Conservation (phyloP, 2,888 invertebrate species). For the Pandemis heparana region DNA sequence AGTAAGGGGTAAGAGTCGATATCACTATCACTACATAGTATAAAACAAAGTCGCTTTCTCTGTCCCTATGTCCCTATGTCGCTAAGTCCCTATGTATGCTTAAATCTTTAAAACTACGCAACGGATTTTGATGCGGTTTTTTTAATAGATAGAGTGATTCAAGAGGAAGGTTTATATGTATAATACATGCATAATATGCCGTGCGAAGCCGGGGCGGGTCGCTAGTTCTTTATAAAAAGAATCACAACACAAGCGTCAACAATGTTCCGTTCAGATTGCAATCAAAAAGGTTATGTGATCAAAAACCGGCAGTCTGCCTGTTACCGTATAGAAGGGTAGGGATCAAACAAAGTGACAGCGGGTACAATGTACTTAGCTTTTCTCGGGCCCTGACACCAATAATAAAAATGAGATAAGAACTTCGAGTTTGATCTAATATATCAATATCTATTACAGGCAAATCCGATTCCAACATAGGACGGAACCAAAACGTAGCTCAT, state of each 20-base stretch:
- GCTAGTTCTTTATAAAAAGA: background rate
- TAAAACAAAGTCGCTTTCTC: too few relatives aligned
- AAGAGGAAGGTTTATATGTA: too few relatives aligned
- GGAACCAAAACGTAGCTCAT: constrained; percentile 53
- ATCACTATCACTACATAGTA: too few relatives aligned
- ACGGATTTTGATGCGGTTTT: too few relatives aligned
- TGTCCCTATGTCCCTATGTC: too few relatives aligned
- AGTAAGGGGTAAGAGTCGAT: background rate
- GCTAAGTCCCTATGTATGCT: too few relatives aligned
- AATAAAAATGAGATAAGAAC: background rate
- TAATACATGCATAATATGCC: too few relatives aligned
- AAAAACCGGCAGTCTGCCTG: background rate
- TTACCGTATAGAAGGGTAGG: constrained; percentile 5
- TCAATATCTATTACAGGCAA: constrained; percentile 58
- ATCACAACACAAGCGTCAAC: background rate
- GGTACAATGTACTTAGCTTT: background rate
- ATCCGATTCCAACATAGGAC: constrained; percentile 52
- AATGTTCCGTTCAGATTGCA: background rate
- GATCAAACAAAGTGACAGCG: constrained; percentile 10
- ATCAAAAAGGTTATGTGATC: constrained; percentile 3
- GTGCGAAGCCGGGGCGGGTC: too few relatives aligned
- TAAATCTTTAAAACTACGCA: too few relatives aligned
- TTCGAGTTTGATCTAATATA: constrained; percentile 20
- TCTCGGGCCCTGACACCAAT: background rate
- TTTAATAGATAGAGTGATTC: too few relatives aligned